phyloP scores from a whole-genome alignment of 1,140 invertebrate genomes.

The Scaptomyza graminum region DNA sequence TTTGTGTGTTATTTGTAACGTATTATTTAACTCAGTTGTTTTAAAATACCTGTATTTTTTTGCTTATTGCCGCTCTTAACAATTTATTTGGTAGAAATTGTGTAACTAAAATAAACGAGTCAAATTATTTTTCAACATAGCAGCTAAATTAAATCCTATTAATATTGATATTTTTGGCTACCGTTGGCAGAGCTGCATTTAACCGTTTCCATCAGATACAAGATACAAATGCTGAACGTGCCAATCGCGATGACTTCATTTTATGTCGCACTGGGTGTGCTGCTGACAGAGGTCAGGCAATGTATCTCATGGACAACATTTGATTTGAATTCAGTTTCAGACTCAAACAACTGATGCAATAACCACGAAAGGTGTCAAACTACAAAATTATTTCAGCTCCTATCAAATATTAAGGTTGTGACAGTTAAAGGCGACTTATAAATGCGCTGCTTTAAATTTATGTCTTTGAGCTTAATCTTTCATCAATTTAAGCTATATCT shows the following conservation, averaged over 20 bases:
- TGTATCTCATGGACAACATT: constrained; percentile 50
- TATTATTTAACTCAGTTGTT: not conserved
- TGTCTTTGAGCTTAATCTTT: no score
- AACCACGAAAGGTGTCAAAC: constrained; percentile 47
- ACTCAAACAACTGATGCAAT: constrained; percentile 24
- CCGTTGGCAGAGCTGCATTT: constrained; percentile 18
- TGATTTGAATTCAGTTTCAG: constrained; percentile 30
- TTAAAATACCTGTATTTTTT: not conserved
- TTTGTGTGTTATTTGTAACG: no score
- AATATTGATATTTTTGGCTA: constrained; percentile 36
- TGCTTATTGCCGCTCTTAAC: not conserved
- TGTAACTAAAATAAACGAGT: constrained; percentile 18
- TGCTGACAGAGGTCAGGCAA: constrained; percentile 59
- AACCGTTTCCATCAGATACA: constrained; percentile 55
- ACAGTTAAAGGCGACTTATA: constrained; percentile 6
- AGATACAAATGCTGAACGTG: constrained; percentile 44
- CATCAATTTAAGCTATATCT: no score
- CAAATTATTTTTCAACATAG: constrained; percentile 25
- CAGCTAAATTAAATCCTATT: constrained; percentile 52
- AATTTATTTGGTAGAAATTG: constrained; percentile 13
- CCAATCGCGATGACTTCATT: constrained; percentile 75
- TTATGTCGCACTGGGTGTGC: constrained; percentile 47
- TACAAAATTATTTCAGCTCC: constrained; percentile 45
- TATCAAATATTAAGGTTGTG: constrained; percentile 1
- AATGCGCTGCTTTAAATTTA: constrained; percentile 20